phyloP scores from a whole-genome alignment of 2,113 vertebrate species.

The Saccopteryx bilineata region DNA sequence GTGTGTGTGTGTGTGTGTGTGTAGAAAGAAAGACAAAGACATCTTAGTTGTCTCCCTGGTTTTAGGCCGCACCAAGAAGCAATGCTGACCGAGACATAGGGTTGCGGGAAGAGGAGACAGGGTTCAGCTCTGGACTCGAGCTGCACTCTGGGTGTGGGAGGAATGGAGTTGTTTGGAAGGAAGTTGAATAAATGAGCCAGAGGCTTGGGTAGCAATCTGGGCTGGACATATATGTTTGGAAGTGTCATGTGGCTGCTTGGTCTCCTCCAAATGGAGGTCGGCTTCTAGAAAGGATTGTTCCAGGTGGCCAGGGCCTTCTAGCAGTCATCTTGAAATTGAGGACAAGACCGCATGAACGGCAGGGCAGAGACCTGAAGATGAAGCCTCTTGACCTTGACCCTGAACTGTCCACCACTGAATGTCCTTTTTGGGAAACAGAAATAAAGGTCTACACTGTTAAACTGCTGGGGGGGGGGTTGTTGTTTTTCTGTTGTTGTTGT shows the following conservation, averaged over 20 bases:
- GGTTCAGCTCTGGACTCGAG: not conserved
- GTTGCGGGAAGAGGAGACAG: not conserved
- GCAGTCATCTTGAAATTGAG: not conserved
- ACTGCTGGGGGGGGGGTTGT: not conserved
- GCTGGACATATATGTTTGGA: not conserved
- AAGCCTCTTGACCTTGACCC: too few species aligned
- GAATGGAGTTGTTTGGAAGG: not conserved
- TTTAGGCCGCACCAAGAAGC: not conserved
- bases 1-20: not conserved
- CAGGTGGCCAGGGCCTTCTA: not conserved
- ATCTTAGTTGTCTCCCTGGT: not conserved
- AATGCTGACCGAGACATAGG: not conserved
- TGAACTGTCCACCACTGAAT: not conserved
- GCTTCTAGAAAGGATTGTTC: not conserved
- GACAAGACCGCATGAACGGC: not conserved
- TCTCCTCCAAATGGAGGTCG: not conserved
- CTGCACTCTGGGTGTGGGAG: too few species aligned
- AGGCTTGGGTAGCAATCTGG: not conserved
- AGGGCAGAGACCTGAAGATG: not conserved
- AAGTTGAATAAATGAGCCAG: not conserved
- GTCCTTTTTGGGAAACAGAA: not conserved
- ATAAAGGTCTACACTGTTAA: not conserved
- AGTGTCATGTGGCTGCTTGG: not conserved
- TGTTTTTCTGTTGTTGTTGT: too few species aligned
- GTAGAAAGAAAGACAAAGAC: not conserved